Evolutionary conservation across 2,888 invertebrate genomes (phyloP).

Genomic region (Hemicrepidius hirtus): DNA sequence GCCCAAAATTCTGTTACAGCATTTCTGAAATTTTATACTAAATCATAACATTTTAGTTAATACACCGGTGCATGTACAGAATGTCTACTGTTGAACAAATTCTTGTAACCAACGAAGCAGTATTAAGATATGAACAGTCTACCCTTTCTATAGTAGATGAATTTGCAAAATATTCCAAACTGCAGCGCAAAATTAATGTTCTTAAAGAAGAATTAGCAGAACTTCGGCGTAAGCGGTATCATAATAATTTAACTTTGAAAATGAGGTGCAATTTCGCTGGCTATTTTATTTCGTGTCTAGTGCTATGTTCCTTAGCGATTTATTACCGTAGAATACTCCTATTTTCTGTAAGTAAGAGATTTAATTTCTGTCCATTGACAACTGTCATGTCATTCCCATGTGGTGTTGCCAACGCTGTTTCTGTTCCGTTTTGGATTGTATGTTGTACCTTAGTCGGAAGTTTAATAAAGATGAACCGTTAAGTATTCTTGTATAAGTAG

Average conservation of each 20-base stretch:
- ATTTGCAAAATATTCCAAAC: conserved; percentile 77
- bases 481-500: too few species aligned
- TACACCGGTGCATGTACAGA: conserved; percentile 72
- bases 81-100: conserved; percentile 72
- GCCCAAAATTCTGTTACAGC: too few species aligned
- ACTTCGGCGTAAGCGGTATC: conserved; percentile 58
- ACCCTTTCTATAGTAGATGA: conserved; percentile 75
- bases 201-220: conserved; percentile 73
- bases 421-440: conserved; percentile 74
- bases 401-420: conserved; percentile 71
- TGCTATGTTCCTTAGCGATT: conserved; percentile 69
- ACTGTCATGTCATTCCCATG: conserved; percentile 73
- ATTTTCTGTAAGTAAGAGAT: conserved; percentile 69
- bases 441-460: conserved; percentile 70
- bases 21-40: too few species aligned
- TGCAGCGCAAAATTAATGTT: conserved; percentile 76
- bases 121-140: conserved; percentile 73
- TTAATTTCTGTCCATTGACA: conserved; percentile 72
- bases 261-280: conserved; percentile 68
- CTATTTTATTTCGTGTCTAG: conserved; percentile 67
- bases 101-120: conserved; percentile 70
- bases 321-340: conserved; percentile 72
- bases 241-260: conserved; percentile 55
- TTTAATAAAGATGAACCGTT: neutral
- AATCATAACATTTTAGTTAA: conserved; percentile 68